phyloP scores from a whole-genome alignment of 2,888 invertebrate species.

The Trichopria drosophilae region DNA sequence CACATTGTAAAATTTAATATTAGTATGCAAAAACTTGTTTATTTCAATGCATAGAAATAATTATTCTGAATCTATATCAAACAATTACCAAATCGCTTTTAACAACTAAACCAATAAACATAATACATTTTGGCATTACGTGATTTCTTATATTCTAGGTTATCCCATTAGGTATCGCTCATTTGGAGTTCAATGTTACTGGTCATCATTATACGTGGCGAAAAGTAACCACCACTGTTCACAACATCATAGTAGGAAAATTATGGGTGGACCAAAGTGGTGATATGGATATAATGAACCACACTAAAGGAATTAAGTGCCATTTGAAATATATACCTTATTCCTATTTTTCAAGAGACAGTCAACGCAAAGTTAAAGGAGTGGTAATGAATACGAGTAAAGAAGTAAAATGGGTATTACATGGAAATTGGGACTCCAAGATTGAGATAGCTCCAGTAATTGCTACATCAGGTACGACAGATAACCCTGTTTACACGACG shows the following conservation, averaged over 20 bases:
- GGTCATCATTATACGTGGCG: slow-evolving; percentile 95
- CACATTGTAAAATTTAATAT: slow-evolving; percentile 43
- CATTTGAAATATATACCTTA: slow-evolving; percentile 97
- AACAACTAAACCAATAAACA: neutral
- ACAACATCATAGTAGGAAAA: slow-evolving; percentile 99
- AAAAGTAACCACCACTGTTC: slow-evolving; percentile 97
- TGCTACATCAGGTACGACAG: slow-evolving; percentile 66
- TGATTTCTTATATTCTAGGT: slow-evolving; percentile 53
- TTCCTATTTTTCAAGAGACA: slow-evolving; percentile 96
- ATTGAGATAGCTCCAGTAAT: slow-evolving; percentile 93
- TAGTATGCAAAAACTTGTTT: no score
- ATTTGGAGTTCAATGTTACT: slow-evolving; percentile 67
- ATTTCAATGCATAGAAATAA: no score
- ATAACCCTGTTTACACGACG: slow-evolving; percentile 91
- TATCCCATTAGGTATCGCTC: slow-evolving; percentile 75
- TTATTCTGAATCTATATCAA: no score
- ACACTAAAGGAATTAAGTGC: slow-evolving; percentile 87
- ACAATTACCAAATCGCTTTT: neutral
- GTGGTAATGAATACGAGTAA: slow-evolving; percentile 74
- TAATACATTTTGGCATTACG: neutral
- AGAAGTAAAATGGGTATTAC: slow-evolving; percentile 73
- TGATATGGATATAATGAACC: slow-evolving; percentile 96
- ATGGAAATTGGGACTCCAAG: slow-evolving; percentile 93
- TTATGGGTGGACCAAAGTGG: slow-evolving; percentile 99
- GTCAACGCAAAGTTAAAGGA: slow-evolving; percentile 87